Base-by-base conservation (phyloP, 1,140 invertebrate genomes). In the Drosophila asahinai region DNA sequence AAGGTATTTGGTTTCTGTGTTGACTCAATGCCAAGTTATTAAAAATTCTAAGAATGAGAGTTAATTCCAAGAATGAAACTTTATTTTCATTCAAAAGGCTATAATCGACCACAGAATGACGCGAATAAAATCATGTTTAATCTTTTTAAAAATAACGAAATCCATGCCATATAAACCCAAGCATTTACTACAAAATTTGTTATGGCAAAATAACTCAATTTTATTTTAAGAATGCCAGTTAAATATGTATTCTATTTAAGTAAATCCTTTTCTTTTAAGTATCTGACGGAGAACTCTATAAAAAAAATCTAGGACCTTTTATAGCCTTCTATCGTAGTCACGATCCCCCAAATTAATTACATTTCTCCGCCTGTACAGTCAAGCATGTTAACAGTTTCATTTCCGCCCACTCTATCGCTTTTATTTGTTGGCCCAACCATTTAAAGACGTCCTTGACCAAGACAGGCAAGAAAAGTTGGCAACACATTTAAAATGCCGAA, bases 401-500 rank as follows among this genome's bases (percentile, higher is more conserved):
- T 30, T 60, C 17, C 30, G 15, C 17, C 36, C 15, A 36, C 22
- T 36, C 22, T 14, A 47, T 17, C 4, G 2, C 22, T 22, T 54
- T 42, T 38, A 38, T 45, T n/a, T 63, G n/a, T 19, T 40, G 47
- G 9, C 38, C 48, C 12, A 47, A 51, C 45, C 45, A 51, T 64
- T 79, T 74, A 80, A 74, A 42, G 14, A 38, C 30, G 77, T 75
- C 78, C 78, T 80, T 80, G 77, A 75, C 70, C 70, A 80, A 45
- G 57, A 22, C 30, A 58, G 42, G 19, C 27, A 22, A 30, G 22
- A 27, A 40, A 15, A 19, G 64, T 61, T 60, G 57, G 60, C 19
- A 25, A 52, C 48, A n/a, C 52, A 80, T 80, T 68, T 60, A 68
- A 80, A 80, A 80, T 80, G 77, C 78, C 72, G 63, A 80, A 80